These are phyloP conservation scores for Eilema caniola DNA, from an alignment of 2,888 invertebrate species.

Conservation along the genomic window DNA sequence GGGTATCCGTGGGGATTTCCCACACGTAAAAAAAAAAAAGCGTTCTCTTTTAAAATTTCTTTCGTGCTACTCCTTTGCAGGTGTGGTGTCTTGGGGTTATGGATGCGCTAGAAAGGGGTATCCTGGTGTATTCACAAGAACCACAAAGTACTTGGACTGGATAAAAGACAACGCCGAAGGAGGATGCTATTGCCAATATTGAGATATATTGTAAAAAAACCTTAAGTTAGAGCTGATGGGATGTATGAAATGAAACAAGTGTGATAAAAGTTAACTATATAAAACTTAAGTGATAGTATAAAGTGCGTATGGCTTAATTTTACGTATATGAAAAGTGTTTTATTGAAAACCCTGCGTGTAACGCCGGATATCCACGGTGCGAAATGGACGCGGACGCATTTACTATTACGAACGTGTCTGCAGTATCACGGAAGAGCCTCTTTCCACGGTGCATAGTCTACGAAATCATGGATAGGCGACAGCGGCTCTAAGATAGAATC, in stretches of 20 bases:
- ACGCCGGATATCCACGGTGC: too few species aligned
- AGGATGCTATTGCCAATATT: conserved; percentile 93
- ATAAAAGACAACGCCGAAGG: conserved; percentile 92
- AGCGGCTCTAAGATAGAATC: too few species aligned
- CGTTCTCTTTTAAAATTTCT: too few species aligned
- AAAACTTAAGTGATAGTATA: conserved; percentile 6
- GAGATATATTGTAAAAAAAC: conserved; percentile 10
- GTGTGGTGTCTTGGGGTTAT: conserved; percentile 95
- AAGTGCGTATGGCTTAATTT: not conserved
- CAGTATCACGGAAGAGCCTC: too few species aligned
- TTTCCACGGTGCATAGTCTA: too few species aligned
- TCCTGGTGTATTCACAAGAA: conserved; percentile 94
- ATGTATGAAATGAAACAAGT: not conserved
- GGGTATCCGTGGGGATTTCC: too few species aligned
- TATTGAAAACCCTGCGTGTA: not conserved
- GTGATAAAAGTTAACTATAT: conserved; percentile 9
- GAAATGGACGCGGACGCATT: too few species aligned
- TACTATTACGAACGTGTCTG: too few species aligned
- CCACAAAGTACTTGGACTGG: conserved; percentile 94
- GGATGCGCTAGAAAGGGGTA: conserved; percentile 95
- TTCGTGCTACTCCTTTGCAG: conserved; percentile 69
- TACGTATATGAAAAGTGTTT: not conserved
- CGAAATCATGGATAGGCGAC: too few species aligned
- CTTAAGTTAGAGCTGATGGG: not conserved
- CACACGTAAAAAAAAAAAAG: too few species aligned